Evolutionary conservation across 2,113 vertebrate genomes (phyloP).

Genomic region (Clarias macrocephalus): DNA sequence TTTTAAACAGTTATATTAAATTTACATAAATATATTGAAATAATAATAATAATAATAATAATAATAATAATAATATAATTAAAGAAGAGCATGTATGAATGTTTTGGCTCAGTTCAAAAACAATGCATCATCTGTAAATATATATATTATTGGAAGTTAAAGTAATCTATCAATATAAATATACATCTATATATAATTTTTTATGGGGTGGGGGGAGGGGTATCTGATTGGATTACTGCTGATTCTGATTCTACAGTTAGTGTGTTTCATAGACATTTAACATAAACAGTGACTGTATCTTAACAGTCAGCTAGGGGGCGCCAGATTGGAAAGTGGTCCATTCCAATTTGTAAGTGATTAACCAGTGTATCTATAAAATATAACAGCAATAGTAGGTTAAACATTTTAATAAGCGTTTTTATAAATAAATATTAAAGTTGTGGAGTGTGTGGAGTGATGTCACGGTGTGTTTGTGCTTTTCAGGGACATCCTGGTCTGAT

Average conservation of each 20-base stretch:
- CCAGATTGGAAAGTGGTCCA: too few relatives aligned
- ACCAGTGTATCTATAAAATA: neutral
- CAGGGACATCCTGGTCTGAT: conserved; percentile 98
- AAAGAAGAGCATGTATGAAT: neutral
- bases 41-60: neutral
- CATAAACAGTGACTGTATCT: too few relatives aligned
- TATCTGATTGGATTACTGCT: too few relatives aligned
- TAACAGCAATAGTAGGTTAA: neutral
- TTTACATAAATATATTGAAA: neutral
- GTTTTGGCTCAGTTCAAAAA: neutral
- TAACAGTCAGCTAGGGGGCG: too few relatives aligned
- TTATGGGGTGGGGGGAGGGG: too few relatives aligned
- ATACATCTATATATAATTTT: neutral
- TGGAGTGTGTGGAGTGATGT: neutral
- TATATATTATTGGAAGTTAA: neutral
- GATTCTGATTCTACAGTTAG: too few relatives aligned
- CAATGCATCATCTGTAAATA: neutral
- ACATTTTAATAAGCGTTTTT: neutral
- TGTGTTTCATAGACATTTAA: too few relatives aligned
- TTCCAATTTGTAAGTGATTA: too few relatives aligned
- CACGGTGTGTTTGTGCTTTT: neutral
- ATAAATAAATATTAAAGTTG: neutral
- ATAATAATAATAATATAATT: neutral
- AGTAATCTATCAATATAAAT: neutral
- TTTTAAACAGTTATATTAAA: neutral